phyloP scores from a whole-genome alignment of 2,888 invertebrate genomes.

The Caenorhabditis sulstoni region DNA sequence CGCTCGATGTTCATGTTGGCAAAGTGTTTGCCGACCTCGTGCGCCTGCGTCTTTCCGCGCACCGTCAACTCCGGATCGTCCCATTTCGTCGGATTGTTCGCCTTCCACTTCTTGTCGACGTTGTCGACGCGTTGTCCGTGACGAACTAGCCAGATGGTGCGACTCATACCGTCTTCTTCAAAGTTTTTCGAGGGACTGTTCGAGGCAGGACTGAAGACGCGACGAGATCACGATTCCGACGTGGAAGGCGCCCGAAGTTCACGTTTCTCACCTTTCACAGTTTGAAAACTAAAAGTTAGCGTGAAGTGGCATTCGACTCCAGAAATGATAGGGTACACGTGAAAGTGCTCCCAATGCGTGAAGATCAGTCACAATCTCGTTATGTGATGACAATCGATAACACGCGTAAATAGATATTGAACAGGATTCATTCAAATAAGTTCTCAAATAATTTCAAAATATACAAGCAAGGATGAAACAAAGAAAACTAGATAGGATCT shows the following conservation, averaged over 20 bases:
- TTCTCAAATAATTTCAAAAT: slow-evolving; percentile 23
- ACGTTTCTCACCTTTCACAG: no score
- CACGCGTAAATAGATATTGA: not conserved
- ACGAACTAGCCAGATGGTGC: slow-evolving; percentile 75
- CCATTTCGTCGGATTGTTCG: slow-evolving; percentile 63
- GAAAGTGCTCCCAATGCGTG: no score
- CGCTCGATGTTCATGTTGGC: slow-evolving; percentile 69
- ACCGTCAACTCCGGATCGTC: slow-evolving; percentile 78
- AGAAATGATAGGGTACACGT: no score
- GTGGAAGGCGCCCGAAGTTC: no score
- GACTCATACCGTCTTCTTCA: no score
- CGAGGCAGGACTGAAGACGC: no score
- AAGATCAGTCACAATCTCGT: no score
- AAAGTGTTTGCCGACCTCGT: slow-evolving; percentile 73
- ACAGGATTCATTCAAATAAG: slow-evolving; percentile 9
- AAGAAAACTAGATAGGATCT: slow-evolving; percentile 13
- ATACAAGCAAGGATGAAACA: slow-evolving; percentile 41
- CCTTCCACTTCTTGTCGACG: slow-evolving; percentile 74
- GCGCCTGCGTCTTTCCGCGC: slow-evolving; percentile 75
- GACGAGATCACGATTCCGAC: no score
- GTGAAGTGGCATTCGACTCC: no score
- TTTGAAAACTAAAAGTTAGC: no score
- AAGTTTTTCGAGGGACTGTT: no score
- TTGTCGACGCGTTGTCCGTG: slow-evolving; percentile 79
- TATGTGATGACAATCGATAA: no score